phyloP scores from a whole-genome alignment of 2,113 vertebrate genomes.

The Triplophysa tibetana region DNA sequence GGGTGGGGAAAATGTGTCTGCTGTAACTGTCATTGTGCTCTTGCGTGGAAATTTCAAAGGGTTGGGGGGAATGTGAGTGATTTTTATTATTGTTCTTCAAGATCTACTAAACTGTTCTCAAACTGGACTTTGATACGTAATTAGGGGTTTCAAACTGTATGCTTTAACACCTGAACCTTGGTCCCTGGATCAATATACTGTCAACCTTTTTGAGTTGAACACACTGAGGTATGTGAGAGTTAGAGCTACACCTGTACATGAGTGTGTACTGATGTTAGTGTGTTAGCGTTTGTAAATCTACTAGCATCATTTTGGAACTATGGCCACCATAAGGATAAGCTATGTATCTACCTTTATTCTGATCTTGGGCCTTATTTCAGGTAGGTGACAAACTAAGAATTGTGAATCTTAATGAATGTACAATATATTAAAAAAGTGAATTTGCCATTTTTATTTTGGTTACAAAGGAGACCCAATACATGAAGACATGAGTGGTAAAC shows the following conservation, averaged over 20 bases:
- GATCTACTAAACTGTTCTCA: not conserved
- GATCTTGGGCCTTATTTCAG: conserved; percentile 33
- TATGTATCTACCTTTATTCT: conserved; percentile 10
- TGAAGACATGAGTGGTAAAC: not conserved
- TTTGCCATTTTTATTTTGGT: not conserved
- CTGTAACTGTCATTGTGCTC: too few species aligned
- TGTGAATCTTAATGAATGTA: not conserved
- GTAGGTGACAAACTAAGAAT: conserved; percentile 3
- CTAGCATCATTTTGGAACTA: not conserved
- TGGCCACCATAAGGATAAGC: conserved; percentile 3
- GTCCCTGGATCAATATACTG: not conserved
- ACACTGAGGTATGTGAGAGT: not conserved
- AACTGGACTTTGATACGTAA: conserved; percentile 17
- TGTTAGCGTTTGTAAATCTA: not conserved
- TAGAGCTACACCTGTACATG: not conserved
- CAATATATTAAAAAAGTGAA: not conserved
- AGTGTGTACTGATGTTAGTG: not conserved
- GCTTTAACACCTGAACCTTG: not conserved
- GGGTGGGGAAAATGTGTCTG: not conserved
- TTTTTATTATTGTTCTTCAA: not conserved
- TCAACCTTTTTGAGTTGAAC: not conserved
- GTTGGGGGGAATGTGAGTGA: not conserved
- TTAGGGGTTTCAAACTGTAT: not conserved
- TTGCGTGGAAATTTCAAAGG: not conserved
- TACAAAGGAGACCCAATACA: not conserved